These are phyloP conservation scores for Gnathonemus echidnorhynchus DNA, from an alignment of 2,113 vertebrate species.

Conservation along the genomic window DNA sequence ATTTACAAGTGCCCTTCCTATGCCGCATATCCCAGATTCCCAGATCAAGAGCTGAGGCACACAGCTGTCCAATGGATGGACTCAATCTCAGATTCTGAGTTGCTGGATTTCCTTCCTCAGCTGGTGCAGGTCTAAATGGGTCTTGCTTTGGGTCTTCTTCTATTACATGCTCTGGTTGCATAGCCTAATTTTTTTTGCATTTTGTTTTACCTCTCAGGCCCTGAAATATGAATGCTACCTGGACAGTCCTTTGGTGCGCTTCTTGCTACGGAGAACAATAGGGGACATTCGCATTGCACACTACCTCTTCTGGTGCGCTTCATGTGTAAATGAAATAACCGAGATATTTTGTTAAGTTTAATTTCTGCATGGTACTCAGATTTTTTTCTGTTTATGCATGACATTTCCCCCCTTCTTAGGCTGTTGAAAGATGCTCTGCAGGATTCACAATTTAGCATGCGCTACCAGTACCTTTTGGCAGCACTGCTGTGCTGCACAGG, in stretches of 20 bases:
- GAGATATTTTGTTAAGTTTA: not conserved
- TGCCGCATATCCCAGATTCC: slow-evolving; percentile 64
- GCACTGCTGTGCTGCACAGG: slow-evolving; percentile 89
- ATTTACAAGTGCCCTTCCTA: not conserved
- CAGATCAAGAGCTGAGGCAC: slow-evolving; percentile 87
- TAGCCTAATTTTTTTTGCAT: not conserved
- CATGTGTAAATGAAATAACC: not conserved
- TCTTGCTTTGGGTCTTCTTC: not conserved
- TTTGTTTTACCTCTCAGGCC: slow-evolving; percentile 58
- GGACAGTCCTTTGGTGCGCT: slow-evolving; percentile 90
- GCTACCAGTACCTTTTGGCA: slow-evolving; percentile 88
- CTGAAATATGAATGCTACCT: slow-evolving; percentile 97
- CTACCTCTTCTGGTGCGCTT: slow-evolving; percentile 87
- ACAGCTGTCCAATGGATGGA: slow-evolving; percentile 94
- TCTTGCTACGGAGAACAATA: slow-evolving; percentile 85
- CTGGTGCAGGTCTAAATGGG: slow-evolving; percentile 78
- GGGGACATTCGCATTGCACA: slow-evolving; percentile 85
- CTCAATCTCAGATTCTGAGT: slow-evolving; percentile 81
- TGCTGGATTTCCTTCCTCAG: slow-evolving; percentile 92
- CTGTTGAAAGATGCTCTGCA: slow-evolving; percentile 87
- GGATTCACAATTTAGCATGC: slow-evolving; percentile 92
- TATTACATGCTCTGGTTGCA: not conserved
- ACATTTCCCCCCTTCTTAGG: slow-evolving; percentile 53
- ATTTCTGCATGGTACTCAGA: not conserved
- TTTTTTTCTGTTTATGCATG: not conserved